Conservation (phyloP, 1,140 invertebrate species). For the Sycophaga agraensis region DNA sequence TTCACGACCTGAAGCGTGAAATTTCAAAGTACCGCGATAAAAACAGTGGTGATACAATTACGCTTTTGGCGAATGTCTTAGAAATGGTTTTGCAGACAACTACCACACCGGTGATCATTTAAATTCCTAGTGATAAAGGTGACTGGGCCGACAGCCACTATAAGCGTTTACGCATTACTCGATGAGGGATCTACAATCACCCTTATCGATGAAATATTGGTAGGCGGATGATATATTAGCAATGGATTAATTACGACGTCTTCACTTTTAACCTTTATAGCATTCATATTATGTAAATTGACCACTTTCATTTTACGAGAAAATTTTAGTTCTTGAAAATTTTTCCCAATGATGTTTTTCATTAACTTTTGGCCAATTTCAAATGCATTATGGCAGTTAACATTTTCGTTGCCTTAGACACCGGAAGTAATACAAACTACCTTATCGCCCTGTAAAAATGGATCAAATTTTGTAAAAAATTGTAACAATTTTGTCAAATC, state of each 20-base stretch:
- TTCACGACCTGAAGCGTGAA: too few relatives aligned
- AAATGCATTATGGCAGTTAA: background rate
- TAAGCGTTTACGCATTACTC: too few relatives aligned
- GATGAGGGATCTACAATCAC: too few relatives aligned
- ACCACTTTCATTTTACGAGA: background rate
- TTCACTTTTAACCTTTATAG: background rate
- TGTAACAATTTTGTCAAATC: conserved; percentile 21
- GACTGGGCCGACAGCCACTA: too few relatives aligned
- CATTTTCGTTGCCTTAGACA: background rate
- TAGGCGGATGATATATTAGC: background rate
- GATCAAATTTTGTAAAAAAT: background rate
- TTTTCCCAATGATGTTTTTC: background rate
- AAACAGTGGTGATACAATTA: too few relatives aligned
- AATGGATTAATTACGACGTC: background rate
- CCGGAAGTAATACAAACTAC: background rate
- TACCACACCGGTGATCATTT: too few relatives aligned
- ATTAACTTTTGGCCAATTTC: background rate
- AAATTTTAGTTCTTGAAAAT: background rate
- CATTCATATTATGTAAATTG: too few relatives aligned
- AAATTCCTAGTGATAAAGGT: too few relatives aligned
- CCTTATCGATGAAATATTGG: too few relatives aligned
- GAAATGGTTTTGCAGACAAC: too few relatives aligned
- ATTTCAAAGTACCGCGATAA: too few relatives aligned
- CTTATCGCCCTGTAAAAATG: background rate
- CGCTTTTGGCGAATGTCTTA: too few relatives aligned